Conservation (phyloP, 2,888 invertebrate species). For the Chaitophorus viminalis region DNA sequence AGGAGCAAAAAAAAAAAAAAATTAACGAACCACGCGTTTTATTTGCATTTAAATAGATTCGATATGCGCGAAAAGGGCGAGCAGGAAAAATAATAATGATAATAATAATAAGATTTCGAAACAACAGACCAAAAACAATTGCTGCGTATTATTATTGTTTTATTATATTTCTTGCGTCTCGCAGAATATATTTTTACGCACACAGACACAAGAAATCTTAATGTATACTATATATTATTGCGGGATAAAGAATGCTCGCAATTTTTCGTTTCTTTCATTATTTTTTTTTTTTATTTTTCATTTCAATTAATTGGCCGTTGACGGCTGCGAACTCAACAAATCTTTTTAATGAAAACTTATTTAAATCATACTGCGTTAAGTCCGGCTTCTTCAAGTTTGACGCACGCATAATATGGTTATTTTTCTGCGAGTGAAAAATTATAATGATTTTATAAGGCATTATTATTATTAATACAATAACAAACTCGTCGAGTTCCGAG, state of each 20-base stretch:
- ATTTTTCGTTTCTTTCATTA: background rate
- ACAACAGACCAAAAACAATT: conserved; percentile 55
- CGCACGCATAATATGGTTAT: conserved; percentile 35
- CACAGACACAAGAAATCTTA: background rate
- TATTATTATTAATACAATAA: conserved; percentile 38
- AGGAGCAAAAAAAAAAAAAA: background rate
- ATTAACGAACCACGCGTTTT: conserved; percentile 3
- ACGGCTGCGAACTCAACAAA: conserved; percentile 28
- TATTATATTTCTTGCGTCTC: conserved; percentile 20
- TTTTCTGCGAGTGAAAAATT: conserved; percentile 13
- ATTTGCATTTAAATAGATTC: conserved; percentile 61
- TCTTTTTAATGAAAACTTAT: conserved; percentile 55
- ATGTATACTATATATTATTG: background rate
- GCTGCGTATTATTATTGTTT: background rate
- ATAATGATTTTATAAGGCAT: conserved; percentile 12
- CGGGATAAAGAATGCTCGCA: background rate
- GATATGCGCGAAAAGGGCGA: background rate
- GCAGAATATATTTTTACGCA: background rate
- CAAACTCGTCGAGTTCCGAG: background rate
- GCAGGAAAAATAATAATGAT: no score
- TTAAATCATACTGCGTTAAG: conserved; percentile 39
- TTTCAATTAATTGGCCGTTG: conserved; percentile 47
- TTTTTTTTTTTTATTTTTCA: conserved; percentile 18
- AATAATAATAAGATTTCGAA: conserved; percentile 42
- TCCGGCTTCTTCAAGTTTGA: conserved; percentile 5